phyloP scores from a whole-genome alignment of 2,888 invertebrate genomes.

The Microctonus hyperodae region DNA sequence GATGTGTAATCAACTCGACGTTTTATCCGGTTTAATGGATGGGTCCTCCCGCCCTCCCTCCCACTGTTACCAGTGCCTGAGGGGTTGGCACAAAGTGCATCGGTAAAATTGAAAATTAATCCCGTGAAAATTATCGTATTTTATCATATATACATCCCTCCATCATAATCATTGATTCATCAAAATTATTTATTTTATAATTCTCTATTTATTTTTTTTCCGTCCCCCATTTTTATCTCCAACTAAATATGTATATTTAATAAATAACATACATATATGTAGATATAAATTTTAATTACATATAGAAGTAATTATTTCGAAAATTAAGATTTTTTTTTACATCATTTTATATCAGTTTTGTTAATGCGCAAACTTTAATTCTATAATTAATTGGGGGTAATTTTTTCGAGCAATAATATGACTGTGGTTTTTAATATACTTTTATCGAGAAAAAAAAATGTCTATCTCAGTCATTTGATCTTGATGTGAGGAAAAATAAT shows the following conservation, averaged over 20 bases:
- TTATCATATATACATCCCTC: neutral
- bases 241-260: no score
- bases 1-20: constrained; percentile 32
- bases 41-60: neutral
- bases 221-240: no score
- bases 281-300: no score
- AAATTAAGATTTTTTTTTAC: neutral
- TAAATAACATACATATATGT: no score
- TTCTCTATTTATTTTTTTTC: no score
- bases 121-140: constrained; percentile 6
- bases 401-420: neutral
- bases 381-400: neutral
- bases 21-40: constrained; percentile 31
- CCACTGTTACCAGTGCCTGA: neutral
- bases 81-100: constrained; percentile 18
- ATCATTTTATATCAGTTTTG: no score
- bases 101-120: constrained; percentile 18
- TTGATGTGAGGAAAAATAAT: neutral
- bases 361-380: neutral
- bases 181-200: no score
- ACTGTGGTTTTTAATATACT: neutral
- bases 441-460: neutral
- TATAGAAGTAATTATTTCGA: no score
- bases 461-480: neutral
- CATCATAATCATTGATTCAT: neutral